Evolutionary conservation across 2,888 invertebrate species (phyloP).

Genomic region (Plusia festucae): DNA sequence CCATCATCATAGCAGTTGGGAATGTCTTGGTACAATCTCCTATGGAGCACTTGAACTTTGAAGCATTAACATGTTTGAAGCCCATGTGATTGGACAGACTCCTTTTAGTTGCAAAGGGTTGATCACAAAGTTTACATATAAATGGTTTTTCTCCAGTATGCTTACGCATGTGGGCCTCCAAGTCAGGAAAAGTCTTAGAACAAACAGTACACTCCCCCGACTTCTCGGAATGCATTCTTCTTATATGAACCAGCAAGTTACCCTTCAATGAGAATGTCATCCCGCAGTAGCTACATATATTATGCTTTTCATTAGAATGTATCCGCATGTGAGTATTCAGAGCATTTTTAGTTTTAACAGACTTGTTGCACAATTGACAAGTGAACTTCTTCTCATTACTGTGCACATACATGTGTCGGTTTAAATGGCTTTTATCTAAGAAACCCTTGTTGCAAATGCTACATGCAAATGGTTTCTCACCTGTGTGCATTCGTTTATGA

Average conservation of each 20-base stretch:
- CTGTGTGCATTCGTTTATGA: slow-evolving; percentile 82
- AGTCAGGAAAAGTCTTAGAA: slow-evolving; percentile 86
- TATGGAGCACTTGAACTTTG: slow-evolving; percentile 82
- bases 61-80: slow-evolving; percentile 81
- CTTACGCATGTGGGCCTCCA: slow-evolving; percentile 88
- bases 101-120: slow-evolving; percentile 74
- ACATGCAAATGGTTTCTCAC: slow-evolving; percentile 81
- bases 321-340: slow-evolving; percentile 84
- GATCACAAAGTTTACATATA: slow-evolving; percentile 77
- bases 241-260: slow-evolving; percentile 87
- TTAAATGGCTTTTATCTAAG: slow-evolving; percentile 73
- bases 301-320: slow-evolving; percentile 81
- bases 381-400: slow-evolving; percentile 86
- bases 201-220: slow-evolving; percentile 88
- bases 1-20: slow-evolving; percentile 81
- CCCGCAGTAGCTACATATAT: slow-evolving; percentile 82
- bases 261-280: slow-evolving; percentile 88
- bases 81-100: slow-evolving; percentile 81
- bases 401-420: slow-evolving; percentile 80
- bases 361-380: slow-evolving; percentile 87
- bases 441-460: slow-evolving; percentile 78
- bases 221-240: slow-evolving; percentile 88
- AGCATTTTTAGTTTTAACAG: slow-evolving; percentile 85
- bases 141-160: slow-evolving; percentile 89
- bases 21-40: slow-evolving; percentile 81